Base-by-base conservation (phyloP, 2,113 vertebrate genomes). In the Baryphthengus martii region DNA sequence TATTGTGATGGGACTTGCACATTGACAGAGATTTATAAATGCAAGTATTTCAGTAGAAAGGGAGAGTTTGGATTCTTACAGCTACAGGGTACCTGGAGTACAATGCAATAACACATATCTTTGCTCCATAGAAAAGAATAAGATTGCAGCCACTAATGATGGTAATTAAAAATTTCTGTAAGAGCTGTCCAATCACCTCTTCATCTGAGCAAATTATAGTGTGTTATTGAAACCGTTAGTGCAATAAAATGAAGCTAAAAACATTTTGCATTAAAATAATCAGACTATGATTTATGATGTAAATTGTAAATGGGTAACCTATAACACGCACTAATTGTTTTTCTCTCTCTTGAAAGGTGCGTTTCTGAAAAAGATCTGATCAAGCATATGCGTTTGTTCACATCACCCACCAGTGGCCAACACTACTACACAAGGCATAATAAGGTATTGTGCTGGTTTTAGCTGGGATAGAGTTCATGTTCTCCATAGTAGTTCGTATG, bases 91-190 rank as follows among this genome's bases (percentile, higher is more conserved):
- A 94, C 82, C 78, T 37, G 2, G 35, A 45, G 88, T 35, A 74
- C 76, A 84, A 59, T 13, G 47, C 76, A 84, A 0, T 24, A 91
- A 45, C 56, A 59, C 0, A 0, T 71, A 90, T 75, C 88, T 77
- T 77, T 59, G 61, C 73, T 81, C 83, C 26, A 81, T 2, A 84
- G 92, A 81, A 93, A 93, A 93, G 52, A 88, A 8, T 92, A 93
- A 92, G 95, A 93, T 75, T 93, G 88, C 76, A 93, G 73, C 52
- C 86, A 90, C 92, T 96, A 94, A 95, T 94, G 92, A 94, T 79
- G 74, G 86, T 95, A 96, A 96, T 96, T 97, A 96, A 96, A 95
- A 96, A 96, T 95, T 96, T 94, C 79, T 92, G 33, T 88, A 94
- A 94, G 83, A 92, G 93, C 90, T 96, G 93, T 93, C 95, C 96